Percentiles rank a stretch among this genome's conserved stretches.
phyloP scores from a whole-genome alignment of 2,888 invertebrate genomes.

The Apomyelois bistriatella region DNA sequence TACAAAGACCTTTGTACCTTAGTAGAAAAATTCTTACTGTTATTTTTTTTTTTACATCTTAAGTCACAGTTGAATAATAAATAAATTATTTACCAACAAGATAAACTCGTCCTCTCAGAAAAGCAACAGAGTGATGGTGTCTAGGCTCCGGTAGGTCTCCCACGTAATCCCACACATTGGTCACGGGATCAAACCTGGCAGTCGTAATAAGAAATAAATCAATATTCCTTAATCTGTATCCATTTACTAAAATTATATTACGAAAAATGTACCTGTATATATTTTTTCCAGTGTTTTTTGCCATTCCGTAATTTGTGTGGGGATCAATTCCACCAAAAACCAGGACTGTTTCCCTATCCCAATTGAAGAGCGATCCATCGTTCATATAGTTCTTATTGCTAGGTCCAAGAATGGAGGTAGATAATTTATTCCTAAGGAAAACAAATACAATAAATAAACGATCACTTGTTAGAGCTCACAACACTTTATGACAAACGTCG shows the following conservation, averaged over 20 bases:
- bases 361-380: conserved; percentile 77
- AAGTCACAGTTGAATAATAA: too few relatives aligned
- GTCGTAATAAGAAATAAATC: background rate
- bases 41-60: too few relatives aligned
- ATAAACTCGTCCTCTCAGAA: conserved; percentile 82
- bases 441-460: background rate
- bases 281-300: conserved; percentile 81
- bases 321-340: conserved; percentile 86
- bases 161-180: conserved; percentile 83
- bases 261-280: conserved; percentile 66
- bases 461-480: background rate
- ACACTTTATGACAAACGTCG: background rate
- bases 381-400: conserved; percentile 68
- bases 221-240: too few relatives aligned
- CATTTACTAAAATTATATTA: background rate
- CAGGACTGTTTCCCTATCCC: conserved; percentile 81
- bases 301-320: conserved; percentile 75
- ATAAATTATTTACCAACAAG: conserved; percentile 76
- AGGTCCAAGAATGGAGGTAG: conserved; percentile 64
- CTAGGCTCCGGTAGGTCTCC: conserved; percentile 85
- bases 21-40: too few relatives aligned
- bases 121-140: conserved; percentile 84
- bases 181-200: conserved; percentile 77
- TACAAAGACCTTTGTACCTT: too few relatives aligned
- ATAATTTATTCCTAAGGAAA: conserved; percentile 60